Base-by-base conservation (phyloP, 1,140 invertebrate species). In the Dinoponera quadriceps region DNA sequence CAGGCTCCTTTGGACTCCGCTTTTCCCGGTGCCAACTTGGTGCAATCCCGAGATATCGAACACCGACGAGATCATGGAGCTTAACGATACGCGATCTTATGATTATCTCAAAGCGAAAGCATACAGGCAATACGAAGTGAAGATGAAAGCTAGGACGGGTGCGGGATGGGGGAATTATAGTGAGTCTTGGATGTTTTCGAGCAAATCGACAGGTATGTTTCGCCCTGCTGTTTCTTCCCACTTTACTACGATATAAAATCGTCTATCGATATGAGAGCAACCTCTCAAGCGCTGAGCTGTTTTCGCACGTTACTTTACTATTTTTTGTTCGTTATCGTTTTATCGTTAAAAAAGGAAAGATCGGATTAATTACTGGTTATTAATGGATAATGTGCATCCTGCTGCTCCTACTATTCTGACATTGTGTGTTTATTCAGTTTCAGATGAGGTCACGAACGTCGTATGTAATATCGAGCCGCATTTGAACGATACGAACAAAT, bases 91-190 rank as follows among this genome's bases (percentile, higher is more conserved):
- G 54, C 29, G 0, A 85, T 84, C 27, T 71, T 83, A 83, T 18
- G 57, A 49, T 9, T 89, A 82, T 82, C 5, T n/a, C 22, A 54
- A 83, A 13, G 90, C 81, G 65, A 82, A 51, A 49, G 71, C 89
- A n/a, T 90, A 85, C 38, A 86, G 91, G 4, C 71, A 81, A 60
- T 92, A 93, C 51, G 72, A n/a, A 18, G 86, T 83, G 33, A 74
- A 57, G 55, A 91, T 93, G 7, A 83, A 73, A 75, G 92, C 91
- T 0, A 87, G 75, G 71, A 93, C 93, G 66, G 51, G 20, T 2
- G 91, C 87, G 16, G 93, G 91, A 71, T 93, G 90, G 90, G 82
- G 92, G 51, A 85, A 83, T 44, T 86, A 44, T 16, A 90, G 88
- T 48, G 68, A 87, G 20, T 7, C 60, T 14, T 14, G 85, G n/a